A percentile compares a stretch with the other conserved stretches of the same genome.
phyloP scores from a whole-genome alignment of 2,888 invertebrate genomes.

The Dromius quadrimaculatus region DNA sequence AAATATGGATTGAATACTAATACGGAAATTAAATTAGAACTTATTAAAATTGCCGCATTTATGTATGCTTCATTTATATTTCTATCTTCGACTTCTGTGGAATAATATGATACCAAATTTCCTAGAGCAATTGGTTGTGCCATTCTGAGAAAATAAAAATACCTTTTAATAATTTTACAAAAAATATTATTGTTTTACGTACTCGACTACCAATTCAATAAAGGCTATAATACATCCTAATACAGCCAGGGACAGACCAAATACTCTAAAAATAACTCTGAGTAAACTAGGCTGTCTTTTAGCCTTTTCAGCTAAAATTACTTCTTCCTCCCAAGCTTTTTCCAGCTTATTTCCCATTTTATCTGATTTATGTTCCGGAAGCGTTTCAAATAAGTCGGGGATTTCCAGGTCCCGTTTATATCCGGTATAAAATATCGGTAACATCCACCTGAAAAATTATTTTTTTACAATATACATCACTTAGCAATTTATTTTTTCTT shows the following conservation, averaged over 20 bases:
- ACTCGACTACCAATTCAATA: conserved; percentile 44
- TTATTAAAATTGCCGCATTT: conserved; percentile 81
- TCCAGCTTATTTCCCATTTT: conserved; percentile 75
- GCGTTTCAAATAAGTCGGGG: conserved; percentile 78
- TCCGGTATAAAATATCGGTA: conserved; percentile 80
- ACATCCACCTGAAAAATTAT: conserved; percentile 80
- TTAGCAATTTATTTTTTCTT: too few relatives aligned
- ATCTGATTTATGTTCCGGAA: conserved; percentile 76
- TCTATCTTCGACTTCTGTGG: conserved; percentile 11
- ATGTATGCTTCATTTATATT: conserved; percentile 75
- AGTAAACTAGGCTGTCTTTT: conserved; percentile 58
- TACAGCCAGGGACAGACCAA: conserved; percentile 55
- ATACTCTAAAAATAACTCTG: conserved; percentile 60
- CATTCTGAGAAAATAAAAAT: conserved; percentile 31
- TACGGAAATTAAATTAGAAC: conserved; percentile 81
- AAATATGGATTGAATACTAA: conserved; percentile 92
- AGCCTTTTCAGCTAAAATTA: conserved; percentile 61
- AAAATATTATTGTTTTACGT: too few relatives aligned
- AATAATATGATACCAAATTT: conserved; percentile 43
- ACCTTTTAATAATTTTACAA: too few relatives aligned
- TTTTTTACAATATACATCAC: too few relatives aligned
- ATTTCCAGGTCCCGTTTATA: conserved; percentile 77
- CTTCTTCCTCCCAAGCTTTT: conserved; percentile 65
- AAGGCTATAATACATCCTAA: conserved; percentile 33
- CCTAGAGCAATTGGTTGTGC: conserved; percentile 42